Evolutionary conservation across 2,797 vertebrate genomes (phyloP).

Genomic region (Apogon hyalosoma): DNA sequence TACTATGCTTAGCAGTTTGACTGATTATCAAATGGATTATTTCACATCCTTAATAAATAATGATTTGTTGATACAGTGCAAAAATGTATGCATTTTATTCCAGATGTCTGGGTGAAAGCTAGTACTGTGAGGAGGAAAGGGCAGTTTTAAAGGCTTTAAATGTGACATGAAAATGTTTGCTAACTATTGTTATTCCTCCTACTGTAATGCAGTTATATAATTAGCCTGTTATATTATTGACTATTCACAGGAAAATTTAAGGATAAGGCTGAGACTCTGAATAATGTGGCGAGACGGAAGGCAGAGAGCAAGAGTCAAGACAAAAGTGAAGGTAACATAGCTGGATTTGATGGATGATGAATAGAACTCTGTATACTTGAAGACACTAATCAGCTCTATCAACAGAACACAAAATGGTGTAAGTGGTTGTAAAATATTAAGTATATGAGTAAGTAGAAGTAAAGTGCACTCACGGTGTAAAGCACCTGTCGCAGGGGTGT

Average conservation of each 20-base stretch:
- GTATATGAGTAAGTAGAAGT: too few relatives aligned
- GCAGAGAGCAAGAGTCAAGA: constrained; percentile 80
- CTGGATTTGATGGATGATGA: neutral
- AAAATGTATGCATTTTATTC: neutral
- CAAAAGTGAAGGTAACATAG: constrained; percentile 86
- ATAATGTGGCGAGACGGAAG: constrained; percentile 85
- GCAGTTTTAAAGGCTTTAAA: neutral
- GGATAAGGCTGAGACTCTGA: constrained; percentile 89
- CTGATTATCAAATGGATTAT: too few relatives aligned
- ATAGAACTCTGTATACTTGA: too few relatives aligned
- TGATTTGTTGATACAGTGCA: constrained; percentile 1
- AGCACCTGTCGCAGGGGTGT: too few relatives aligned
- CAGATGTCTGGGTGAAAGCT: neutral
- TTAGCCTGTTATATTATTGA: constrained; percentile 27
- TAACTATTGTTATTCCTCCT: neutral
- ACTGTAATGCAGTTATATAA: neutral
- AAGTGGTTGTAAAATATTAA: too few relatives aligned
- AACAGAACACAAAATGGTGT: too few relatives aligned
- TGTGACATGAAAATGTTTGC: neutral
- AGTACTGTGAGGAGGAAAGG: neutral
- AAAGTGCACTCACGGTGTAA: too few relatives aligned
- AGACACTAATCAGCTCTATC: too few relatives aligned
- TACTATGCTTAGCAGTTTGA: too few relatives aligned
- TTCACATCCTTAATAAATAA: constrained; percentile 7
- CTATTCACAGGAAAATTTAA: constrained; percentile 89